Evolutionary conservation across 2,888 invertebrate genomes (phyloP).

Genomic region (Ariolimax columbianus): DNA sequence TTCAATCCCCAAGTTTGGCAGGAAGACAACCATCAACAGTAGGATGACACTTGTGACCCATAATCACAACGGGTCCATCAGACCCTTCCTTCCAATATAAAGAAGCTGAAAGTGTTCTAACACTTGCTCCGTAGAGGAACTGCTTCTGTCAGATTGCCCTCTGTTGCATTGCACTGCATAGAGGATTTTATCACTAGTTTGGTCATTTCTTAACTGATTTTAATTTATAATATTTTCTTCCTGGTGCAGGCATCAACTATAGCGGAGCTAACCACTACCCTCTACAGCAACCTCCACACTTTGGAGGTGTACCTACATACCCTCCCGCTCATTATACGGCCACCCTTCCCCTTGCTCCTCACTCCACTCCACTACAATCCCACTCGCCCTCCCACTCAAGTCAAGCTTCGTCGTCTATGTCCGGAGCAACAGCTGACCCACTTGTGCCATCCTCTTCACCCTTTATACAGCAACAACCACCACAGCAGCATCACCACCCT

Average conservation of each 20-base stretch:
- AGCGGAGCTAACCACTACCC: conserved; percentile 19
- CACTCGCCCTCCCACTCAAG: conserved; percentile 43
- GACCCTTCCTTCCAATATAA: no score
- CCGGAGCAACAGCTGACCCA: conserved; percentile 44
- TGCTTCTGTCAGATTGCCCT: no score
- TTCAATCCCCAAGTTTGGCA: no score
- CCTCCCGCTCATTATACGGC: conserved; percentile 39
- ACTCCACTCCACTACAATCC: conserved; percentile 18
- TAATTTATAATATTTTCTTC: neutral
- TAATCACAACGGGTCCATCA: no score
- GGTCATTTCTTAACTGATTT: no score
- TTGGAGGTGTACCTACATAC: conserved; percentile 48
- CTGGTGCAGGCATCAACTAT: conserved; percentile 27
- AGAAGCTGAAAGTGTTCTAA: no score
- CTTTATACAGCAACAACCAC: conserved; percentile 32
- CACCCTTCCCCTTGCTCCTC: conserved; percentile 18
- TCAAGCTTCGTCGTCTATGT: conserved; percentile 44
- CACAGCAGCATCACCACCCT: conserved; percentile 23
- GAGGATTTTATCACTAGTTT: no score
- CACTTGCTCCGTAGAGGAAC: no score
- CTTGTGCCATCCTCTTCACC: conserved; percentile 27
- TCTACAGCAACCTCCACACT: conserved; percentile 43
- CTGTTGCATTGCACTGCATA: no score
- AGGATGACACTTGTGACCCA: no score
- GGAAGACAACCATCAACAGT: no score